These are phyloP conservation scores for Psittacara wagleri DNA, from an alignment of 2,113 vertebrate genomes.

Conservation along the genomic window DNA sequence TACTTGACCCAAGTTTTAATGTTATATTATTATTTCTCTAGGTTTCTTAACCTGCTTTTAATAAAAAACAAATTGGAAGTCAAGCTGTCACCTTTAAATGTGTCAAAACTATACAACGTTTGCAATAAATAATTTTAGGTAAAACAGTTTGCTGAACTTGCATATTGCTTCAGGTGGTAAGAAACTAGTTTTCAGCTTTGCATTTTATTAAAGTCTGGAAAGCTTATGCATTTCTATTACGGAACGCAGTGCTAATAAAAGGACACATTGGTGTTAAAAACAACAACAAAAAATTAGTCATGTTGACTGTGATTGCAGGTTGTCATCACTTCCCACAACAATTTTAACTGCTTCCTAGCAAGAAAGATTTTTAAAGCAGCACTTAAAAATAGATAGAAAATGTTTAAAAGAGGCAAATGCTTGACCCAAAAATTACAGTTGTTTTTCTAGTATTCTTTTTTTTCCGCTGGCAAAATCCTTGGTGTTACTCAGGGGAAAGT, in stretches of 20 bases:
- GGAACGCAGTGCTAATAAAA: not conserved
- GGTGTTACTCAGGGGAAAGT: not conserved
- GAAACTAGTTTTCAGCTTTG: not conserved
- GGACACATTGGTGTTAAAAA: not conserved
- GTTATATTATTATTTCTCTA: not conserved
- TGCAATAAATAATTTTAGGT: not conserved
- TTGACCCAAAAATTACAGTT: not conserved
- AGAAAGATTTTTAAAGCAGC: not conserved
- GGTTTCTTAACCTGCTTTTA: not conserved
- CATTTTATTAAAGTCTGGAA: not conserved
- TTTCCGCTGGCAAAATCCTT: not conserved
- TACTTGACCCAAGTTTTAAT: not conserved
- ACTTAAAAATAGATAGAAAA: not conserved
- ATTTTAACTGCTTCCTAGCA: not conserved
- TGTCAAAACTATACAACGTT: not conserved
- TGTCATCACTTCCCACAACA: not conserved
- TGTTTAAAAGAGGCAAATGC: rapidly evolving
- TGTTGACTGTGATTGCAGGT: not conserved
- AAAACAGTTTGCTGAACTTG: not conserved
- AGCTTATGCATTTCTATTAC: not conserved
- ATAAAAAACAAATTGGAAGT: not conserved
- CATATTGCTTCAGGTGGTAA: not conserved
- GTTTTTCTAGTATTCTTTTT: not conserved
- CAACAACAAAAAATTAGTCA: not conserved
- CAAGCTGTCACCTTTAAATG: not conserved